Percentiles rank a stretch among this genome's conserved stretches.
Conservation (phyloP, 2,888 invertebrate species). For the Nebria brevicollis region DNA sequence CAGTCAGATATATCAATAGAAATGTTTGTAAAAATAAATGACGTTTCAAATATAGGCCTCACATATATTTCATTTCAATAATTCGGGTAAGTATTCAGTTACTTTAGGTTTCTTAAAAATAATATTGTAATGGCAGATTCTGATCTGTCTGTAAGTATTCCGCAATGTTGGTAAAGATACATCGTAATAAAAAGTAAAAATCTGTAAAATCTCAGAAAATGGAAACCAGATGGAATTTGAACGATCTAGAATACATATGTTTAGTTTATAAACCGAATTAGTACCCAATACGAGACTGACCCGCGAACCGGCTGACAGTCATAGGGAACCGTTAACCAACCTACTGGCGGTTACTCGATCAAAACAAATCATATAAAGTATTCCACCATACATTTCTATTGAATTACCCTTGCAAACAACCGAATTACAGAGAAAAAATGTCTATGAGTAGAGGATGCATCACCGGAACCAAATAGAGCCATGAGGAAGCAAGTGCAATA, state of each 20-base stretch:
- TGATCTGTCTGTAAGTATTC: no score
- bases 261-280: neutral
- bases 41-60: no score
- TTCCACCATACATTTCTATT: neutral
- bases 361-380: slow-evolving; percentile 25
- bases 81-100: no score
- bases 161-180: neutral
- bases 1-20: no score
- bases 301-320: slow-evolving; percentile 24
- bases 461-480: neutral
- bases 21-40: no score
- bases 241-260: neutral
- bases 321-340: slow-evolving; percentile 40
- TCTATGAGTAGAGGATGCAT: slow-evolving; percentile 9
- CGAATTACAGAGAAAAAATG: neutral
- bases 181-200: neutral
- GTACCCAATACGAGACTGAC: slow-evolving; percentile 29
- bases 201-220: neutral
- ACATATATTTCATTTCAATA: no score
- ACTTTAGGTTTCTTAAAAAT: no score
- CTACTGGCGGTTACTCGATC: slow-evolving; percentile 36
- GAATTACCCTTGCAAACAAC: neutral
- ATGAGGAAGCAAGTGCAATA: neutral
- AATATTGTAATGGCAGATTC: no score
- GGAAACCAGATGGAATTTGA: neutral